phyloP scores from a whole-genome alignment of 1,140 invertebrate species.

The Zaprionus kolodkinae region DNA sequence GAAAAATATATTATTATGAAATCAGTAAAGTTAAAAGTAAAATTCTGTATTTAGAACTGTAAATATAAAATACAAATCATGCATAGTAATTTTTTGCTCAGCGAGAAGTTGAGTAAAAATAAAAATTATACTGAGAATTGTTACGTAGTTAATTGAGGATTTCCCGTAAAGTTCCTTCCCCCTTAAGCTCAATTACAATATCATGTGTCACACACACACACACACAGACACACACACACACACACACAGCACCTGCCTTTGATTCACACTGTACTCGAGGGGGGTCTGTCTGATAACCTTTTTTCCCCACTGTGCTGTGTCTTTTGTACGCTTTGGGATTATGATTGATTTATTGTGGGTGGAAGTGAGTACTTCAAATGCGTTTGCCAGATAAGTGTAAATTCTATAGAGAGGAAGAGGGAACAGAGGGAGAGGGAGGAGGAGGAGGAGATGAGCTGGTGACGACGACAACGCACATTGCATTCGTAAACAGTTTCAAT shows the following conservation, averaged over 20 bases:
- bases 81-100: too few species aligned
- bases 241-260: slow-evolving; percentile 13
- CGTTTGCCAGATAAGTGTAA: slow-evolving; percentile 64
- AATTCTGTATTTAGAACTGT: too few species aligned
- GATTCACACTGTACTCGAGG: slow-evolving; percentile 27
- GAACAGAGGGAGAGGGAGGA: not conserved
- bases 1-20: too few species aligned
- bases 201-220: too few species aligned
- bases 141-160: not conserved
- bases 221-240: too few species aligned
- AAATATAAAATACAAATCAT: too few species aligned
- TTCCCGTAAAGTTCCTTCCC: not conserved
- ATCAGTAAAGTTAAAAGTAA: too few species aligned
- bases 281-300: not conserved
- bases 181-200: too few species aligned
- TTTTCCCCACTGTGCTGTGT: slow-evolving; percentile 2
- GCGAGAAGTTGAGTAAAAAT: too few species aligned
- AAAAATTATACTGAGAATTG: too few species aligned
- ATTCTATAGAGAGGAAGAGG: not conserved
- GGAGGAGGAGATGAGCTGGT: not conserved
- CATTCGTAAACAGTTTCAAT: slow-evolving; percentile 67
- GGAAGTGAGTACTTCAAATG: slow-evolving; percentile 76
- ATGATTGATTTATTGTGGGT: slow-evolving; percentile 72
- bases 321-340: slow-evolving; percentile 17
- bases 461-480: slow-evolving; percentile 51